Conservation (phyloP, 1,140 invertebrate species). For the Drosophila arizonae region DNA sequence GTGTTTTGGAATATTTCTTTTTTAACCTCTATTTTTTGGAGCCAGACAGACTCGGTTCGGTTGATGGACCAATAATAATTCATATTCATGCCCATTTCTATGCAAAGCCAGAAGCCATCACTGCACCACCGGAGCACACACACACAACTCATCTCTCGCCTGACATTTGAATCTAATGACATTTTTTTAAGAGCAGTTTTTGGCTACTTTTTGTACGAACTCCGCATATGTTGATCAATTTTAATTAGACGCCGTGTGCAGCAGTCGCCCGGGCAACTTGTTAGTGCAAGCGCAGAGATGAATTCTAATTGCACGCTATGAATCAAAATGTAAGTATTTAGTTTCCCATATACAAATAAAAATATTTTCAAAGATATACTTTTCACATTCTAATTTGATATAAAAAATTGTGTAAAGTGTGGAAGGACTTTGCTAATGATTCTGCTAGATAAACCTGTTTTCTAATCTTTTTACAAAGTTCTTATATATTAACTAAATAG, state of each 20-base stretch:
- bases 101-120: slow-evolving; percentile 32
- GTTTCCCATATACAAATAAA: too few relatives aligned
- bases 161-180: slow-evolving; percentile 60
- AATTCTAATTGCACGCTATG: neutral
- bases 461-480: too few relatives aligned
- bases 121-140: neutral
- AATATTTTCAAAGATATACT: too few relatives aligned
- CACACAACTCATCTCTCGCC: slow-evolving; percentile 6
- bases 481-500: too few relatives aligned
- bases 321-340: too few relatives aligned
- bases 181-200: slow-evolving; percentile 39
- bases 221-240: slow-evolving; percentile 38
- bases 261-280: neutral
- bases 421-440: too few relatives aligned
- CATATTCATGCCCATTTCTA: slow-evolving; percentile 74
- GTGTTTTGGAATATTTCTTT: slow-evolving; percentile 62
- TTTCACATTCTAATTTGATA: too few relatives aligned
- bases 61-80: slow-evolving; percentile 79
- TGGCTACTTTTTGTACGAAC: slow-evolving; percentile 32
- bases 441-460: too few relatives aligned
- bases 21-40: slow-evolving; percentile 19
- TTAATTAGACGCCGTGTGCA: slow-evolving; percentile 53
- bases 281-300: neutral
- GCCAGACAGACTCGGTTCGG: slow-evolving; percentile 16
- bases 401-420: too few relatives aligned